phyloP scores from a whole-genome alignment of 2,113 vertebrate genomes.

The Notiomystis cincta region DNA sequence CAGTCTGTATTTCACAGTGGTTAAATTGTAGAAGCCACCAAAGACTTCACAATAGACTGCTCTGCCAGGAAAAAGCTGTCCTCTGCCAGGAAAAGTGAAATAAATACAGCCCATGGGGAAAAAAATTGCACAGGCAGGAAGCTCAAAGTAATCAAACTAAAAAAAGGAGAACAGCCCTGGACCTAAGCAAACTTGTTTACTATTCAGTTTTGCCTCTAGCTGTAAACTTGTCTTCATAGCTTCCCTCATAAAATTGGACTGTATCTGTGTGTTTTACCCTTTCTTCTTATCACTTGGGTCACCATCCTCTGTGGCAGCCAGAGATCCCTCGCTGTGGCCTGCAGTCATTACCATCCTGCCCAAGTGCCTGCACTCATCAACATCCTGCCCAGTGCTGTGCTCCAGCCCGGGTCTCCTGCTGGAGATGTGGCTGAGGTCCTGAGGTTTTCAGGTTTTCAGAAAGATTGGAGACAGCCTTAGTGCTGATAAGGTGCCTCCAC shows the following conservation, averaged over 20 bases:
- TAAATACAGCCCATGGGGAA: not conserved
- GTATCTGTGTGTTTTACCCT: not conserved
- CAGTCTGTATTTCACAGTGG: not conserved
- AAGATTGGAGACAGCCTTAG: not conserved
- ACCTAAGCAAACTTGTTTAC: not conserved
- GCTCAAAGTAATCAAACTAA: not conserved
- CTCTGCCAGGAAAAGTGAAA: not conserved
- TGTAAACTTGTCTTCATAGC: not conserved
- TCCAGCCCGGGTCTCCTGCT: not conserved
- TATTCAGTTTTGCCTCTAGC: not conserved
- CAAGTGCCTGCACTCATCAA: no score
- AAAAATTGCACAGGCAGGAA: not conserved
- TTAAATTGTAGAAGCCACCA: not conserved
- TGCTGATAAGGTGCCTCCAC: not conserved
- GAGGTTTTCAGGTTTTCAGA: not conserved
- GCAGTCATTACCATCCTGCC: not conserved
- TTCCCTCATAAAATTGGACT: not conserved
- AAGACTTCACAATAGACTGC: not conserved
- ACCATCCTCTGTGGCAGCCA: not conserved
- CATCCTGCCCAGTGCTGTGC: not conserved
- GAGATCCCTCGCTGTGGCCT: fast-evolving
- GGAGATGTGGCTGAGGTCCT: not conserved
- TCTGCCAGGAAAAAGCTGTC: not conserved
- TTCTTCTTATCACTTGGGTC: not conserved
- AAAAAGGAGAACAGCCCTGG: not conserved